These are phyloP conservation scores for Tribolium madens DNA, from an alignment of 1,140 invertebrate genomes.

Conservation along the genomic window DNA sequence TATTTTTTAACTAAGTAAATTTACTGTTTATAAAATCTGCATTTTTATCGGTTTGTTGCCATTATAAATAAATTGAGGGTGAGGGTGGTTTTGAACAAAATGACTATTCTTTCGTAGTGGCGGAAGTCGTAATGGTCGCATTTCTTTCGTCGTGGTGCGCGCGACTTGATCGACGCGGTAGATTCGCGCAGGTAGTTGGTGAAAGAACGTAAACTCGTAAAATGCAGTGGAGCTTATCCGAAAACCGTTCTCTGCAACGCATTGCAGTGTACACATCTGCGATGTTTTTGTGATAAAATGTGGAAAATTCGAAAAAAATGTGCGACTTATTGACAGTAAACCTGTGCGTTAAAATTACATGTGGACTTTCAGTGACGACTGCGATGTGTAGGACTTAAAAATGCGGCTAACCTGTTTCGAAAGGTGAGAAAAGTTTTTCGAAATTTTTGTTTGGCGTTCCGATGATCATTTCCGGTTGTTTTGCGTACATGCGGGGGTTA, in stretches of 20 bases:
- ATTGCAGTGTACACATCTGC: constrained; percentile 27
- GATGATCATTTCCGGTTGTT: background rate
- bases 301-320: constrained; percentile 15
- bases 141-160: background rate
- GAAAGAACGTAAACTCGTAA: constrained; percentile 43
- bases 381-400: constrained; percentile 34
- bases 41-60: no score
- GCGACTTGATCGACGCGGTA: constrained; percentile 29
- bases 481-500: background rate
- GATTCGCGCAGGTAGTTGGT: constrained; percentile 31
- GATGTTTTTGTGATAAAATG: constrained; percentile 31
- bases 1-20: no score
- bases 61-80: no score
- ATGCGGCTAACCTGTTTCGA: constrained; percentile 57
- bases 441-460: background rate
- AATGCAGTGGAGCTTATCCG: constrained; percentile 57
- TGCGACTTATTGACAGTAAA: background rate
- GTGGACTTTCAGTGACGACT: constrained; percentile 41
- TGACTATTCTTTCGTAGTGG: background rate
- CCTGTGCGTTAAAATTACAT: background rate
- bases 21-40: no score
- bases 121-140: constrained; percentile 18
- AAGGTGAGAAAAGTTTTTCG: constrained; percentile 51
- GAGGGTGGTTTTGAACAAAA: no score
- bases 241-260: constrained; percentile 49